phyloP scores from a whole-genome alignment of 2,888 invertebrate species.

The Pristionchus arcanus region DNA sequence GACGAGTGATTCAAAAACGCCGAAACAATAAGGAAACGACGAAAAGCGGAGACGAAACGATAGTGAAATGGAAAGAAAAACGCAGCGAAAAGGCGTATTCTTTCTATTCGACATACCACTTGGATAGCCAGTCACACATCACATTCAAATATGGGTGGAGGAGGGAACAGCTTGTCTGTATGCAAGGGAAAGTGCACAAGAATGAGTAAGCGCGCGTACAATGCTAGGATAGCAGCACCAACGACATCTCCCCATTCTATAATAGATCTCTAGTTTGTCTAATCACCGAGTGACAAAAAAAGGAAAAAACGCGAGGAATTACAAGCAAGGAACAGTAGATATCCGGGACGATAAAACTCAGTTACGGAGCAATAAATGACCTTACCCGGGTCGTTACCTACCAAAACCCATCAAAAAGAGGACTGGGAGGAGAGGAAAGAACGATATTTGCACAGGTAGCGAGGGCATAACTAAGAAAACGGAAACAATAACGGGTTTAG shows the following conservation, averaged over 20 bases:
- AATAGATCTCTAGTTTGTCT: not conserved
- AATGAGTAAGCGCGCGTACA: conserved; percentile 33
- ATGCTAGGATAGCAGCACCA: not conserved
- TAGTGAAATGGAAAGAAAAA: not conserved
- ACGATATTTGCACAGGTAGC: conserved; percentile 7
- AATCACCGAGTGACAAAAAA: not conserved
- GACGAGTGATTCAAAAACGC: conserved; percentile 5
- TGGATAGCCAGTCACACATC: not conserved
- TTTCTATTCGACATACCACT: not conserved
- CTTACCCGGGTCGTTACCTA: not conserved
- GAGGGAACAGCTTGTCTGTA: not conserved
- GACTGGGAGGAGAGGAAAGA: not conserved
- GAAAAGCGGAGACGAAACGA: not conserved
- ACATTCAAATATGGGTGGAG: not conserved
- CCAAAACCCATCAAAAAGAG: not conserved
- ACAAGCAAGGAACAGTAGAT: not conserved
- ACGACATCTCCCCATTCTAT: not conserved
- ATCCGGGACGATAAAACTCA: not conserved
- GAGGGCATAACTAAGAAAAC: not conserved
- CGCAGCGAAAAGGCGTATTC: not conserved
- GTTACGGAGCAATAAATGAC: not conserved
- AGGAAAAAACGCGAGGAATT: not conserved
- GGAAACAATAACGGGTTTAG: not conserved
- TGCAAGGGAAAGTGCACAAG: not conserved
- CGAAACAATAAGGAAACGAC: not conserved